These are phyloP conservation scores for Cataglyphis altisquamis DNA, from an alignment of 2,888 invertebrate genomes.

Conservation along the genomic window DNA sequence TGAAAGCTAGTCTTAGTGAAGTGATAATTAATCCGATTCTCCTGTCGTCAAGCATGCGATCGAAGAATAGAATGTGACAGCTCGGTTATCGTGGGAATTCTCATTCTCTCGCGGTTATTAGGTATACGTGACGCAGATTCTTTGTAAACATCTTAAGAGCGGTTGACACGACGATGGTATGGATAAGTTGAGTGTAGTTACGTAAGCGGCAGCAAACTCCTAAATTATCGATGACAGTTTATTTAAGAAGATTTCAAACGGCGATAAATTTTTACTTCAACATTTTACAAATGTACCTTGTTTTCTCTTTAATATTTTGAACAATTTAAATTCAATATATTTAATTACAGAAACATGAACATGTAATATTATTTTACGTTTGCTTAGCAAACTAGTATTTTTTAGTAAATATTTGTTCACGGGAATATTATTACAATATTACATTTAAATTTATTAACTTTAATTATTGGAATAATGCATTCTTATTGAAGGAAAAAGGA, in stretches of 20 bases:
- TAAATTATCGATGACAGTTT: slow-evolving; percentile 4
- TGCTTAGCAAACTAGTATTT: not conserved
- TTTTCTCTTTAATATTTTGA: not conserved
- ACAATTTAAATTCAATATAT: not conserved
- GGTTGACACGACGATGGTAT: not conserved
- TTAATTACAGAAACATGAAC: not conserved
- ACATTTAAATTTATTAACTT: no score
- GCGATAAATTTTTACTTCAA: slow-evolving; percentile 1
- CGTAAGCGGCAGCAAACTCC: not conserved
- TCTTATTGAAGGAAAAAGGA: not conserved
- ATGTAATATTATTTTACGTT: not conserved
- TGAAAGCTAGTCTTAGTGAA: slow-evolving; percentile 43
- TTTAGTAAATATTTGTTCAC: slow-evolving; percentile 1
- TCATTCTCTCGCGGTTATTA: not conserved
- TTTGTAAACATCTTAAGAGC: not conserved
- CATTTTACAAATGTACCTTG: not conserved
- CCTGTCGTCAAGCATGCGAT: slow-evolving; percentile 6
- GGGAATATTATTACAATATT: not conserved
- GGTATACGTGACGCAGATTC: slow-evolving; percentile 13
- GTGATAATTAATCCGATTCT: slow-evolving; percentile 40
- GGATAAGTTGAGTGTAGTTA: slow-evolving; percentile 11
- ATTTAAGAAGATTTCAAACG: not conserved
- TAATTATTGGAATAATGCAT: not conserved
- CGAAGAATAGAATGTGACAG: not conserved
- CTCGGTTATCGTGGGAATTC: not conserved